Percentiles rank a stretch among this genome's conserved stretches.
Conservation (phyloP, 2,888 invertebrate species). For the Eristalis tenax region DNA sequence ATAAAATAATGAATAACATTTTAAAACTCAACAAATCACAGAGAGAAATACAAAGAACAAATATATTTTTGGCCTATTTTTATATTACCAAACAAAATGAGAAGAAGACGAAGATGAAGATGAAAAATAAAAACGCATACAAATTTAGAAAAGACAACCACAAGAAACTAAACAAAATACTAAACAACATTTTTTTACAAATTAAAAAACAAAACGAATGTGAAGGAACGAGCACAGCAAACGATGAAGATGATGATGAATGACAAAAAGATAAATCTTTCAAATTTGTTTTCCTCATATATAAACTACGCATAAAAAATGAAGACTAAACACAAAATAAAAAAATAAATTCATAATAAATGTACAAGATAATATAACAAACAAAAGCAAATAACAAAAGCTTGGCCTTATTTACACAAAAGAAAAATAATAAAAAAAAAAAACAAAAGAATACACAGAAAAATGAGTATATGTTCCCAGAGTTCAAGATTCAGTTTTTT, state of each 20-base stretch:
- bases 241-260: neutral
- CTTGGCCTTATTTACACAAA: slow-evolving; percentile 68
- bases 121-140: slow-evolving; percentile 40
- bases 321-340: slow-evolving; percentile 54
- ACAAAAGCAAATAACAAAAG: slow-evolving; percentile 43
- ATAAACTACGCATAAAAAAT: slow-evolving; percentile 33
- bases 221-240: slow-evolving; percentile 34
- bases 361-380: slow-evolving; percentile 31
- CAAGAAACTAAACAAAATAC: slow-evolving; percentile 5
- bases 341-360: slow-evolving; percentile 37
- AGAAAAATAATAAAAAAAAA: neutral
- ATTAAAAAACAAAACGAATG: slow-evolving; percentile 17
- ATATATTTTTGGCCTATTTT: slow-evolving; percentile 72
- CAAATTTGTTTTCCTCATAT: slow-evolving; percentile 46
- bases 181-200: slow-evolving; percentile 53
- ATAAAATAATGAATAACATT: neutral
- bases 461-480: neutral
- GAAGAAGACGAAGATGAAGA: neutral
- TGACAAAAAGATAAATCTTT: neutral
- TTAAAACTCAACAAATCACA: slow-evolving; percentile 61
- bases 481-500: neutral
- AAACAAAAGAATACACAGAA: neutral
- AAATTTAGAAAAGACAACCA: slow-evolving; percentile 49
- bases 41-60: slow-evolving; percentile 58
- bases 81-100: slow-evolving; percentile 55